Percentiles rank a stretch among this genome's conserved stretches.
These are phyloP conservation scores for Kryphioiulus occultus DNA, from an alignment of 2,888 invertebrate species.

Conservation along the genomic window DNA sequence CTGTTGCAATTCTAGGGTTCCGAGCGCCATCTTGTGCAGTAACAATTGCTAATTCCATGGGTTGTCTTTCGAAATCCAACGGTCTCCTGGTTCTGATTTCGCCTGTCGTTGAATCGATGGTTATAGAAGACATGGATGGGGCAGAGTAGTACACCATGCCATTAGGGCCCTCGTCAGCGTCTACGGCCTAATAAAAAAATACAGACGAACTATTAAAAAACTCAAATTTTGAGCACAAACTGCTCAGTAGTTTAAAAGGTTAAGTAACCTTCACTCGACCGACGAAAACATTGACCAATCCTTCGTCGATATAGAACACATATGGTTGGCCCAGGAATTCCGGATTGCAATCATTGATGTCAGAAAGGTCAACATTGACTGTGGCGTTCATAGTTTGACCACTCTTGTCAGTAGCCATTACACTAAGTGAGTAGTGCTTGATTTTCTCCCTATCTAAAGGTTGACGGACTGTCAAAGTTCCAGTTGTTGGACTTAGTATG, in stretches of 20 bases:
- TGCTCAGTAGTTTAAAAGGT: neutral
- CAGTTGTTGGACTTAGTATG: slow-evolving; percentile 82
- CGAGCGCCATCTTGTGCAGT: slow-evolving; percentile 88
- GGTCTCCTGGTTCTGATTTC: slow-evolving; percentile 77
- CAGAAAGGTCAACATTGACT: slow-evolving; percentile 86
- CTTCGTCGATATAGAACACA: slow-evolving; percentile 68
- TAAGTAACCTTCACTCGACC: slow-evolving; percentile 72
- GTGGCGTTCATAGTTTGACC: slow-evolving; percentile 82
- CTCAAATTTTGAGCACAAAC: neutral
- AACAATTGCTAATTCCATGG: slow-evolving; percentile 83
- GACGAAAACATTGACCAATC: slow-evolving; percentile 62
- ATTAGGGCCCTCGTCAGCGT: slow-evolving; percentile 85
- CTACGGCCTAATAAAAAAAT: slow-evolving; percentile 70
- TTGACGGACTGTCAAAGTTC: slow-evolving; percentile 85
- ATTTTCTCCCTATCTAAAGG: slow-evolving; percentile 86
- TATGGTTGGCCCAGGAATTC: slow-evolving; percentile 85
- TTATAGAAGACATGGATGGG: slow-evolving; percentile 76
- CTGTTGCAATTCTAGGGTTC: slow-evolving; percentile 84
- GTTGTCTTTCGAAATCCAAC: slow-evolving; percentile 82
- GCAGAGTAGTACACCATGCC: slow-evolving; percentile 81
- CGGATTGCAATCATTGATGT: slow-evolving; percentile 91
- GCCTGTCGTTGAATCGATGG: slow-evolving; percentile 79
- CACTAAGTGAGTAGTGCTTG: slow-evolving; percentile 84
- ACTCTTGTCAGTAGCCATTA: slow-evolving; percentile 86
- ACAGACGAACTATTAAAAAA: neutral